These are phyloP conservation scores for Hypocryptadius cinnamomeus DNA, from an alignment of 2,113 vertebrate genomes.

Conservation along the genomic window DNA sequence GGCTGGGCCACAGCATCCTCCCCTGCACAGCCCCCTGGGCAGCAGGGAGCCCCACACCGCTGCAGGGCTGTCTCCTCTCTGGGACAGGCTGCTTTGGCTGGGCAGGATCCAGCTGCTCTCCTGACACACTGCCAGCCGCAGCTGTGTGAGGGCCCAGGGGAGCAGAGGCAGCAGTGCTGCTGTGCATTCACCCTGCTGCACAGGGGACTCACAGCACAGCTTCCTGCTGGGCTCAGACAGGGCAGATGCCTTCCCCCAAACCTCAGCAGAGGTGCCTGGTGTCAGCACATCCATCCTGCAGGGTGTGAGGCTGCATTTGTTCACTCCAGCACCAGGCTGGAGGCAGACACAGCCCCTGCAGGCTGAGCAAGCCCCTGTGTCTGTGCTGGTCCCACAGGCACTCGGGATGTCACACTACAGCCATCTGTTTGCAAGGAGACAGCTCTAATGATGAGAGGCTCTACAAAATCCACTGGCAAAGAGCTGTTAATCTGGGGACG, in stretches of 20 bases:
- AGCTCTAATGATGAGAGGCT: background rate
- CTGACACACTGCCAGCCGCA: background rate
- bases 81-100: background rate
- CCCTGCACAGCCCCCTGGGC: background rate
- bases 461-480: background rate
- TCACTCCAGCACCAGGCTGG: accelerated
- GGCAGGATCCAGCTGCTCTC: background rate
- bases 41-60: background rate
- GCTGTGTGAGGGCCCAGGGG: background rate
- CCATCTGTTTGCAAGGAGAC: background rate
- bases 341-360: accelerated
- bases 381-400: background rate
- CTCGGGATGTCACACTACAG: background rate
- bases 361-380: background rate
- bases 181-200: background rate
- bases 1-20: no score
- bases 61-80: background rate
- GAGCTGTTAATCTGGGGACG: background rate
- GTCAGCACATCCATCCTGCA: background rate
- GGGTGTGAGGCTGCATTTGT: background rate
- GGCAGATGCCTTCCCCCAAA: background rate
- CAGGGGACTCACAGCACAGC: background rate
- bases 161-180: background rate
- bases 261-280: background rate
- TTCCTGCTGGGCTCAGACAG: background rate